A percentile compares a stretch with the other conserved stretches of the same genome.
Evolutionary conservation across 2,113 vertebrate species (phyloP).

Genomic region (Pollimyrus isidori): DNA sequence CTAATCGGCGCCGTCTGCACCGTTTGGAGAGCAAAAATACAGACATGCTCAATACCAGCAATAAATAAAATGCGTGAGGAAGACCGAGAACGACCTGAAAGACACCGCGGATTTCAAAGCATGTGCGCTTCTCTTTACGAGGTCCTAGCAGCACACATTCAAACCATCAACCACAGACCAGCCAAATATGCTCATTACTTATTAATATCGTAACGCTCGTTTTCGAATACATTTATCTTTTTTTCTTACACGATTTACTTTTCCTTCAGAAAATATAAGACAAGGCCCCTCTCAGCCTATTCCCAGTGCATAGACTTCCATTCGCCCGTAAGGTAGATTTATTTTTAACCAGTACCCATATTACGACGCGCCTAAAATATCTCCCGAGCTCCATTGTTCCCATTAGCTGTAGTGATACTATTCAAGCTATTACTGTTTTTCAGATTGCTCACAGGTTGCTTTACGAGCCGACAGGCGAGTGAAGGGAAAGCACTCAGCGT

Average conservation of each 20-base stretch:
- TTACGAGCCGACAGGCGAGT: neutral
- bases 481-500: neutral
- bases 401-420: neutral
- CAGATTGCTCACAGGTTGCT: neutral
- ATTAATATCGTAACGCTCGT: neutral
- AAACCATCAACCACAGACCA: neutral
- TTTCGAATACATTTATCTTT: neutral
- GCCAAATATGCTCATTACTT: neutral
- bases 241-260: neutral
- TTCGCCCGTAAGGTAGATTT: neutral
- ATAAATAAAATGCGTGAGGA: neutral
- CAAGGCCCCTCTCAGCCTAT: neutral
- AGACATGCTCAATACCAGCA: neutral
- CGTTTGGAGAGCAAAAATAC: neutral
- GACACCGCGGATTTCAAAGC: neutral
- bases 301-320: neutral
- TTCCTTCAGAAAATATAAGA: neutral
- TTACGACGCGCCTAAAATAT: neutral
- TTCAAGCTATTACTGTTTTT: neutral
- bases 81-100: neutral
- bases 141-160: neutral
- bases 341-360: neutral
- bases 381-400: neutral
- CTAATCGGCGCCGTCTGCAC: neutral
- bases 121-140: neutral